Evolutionary conservation across 37 sponge, comb jelly and placozoan species (phyloP), one percentile per base, ranked within the genome.

Genomic region (Chondrosia reniformis): DNA sequence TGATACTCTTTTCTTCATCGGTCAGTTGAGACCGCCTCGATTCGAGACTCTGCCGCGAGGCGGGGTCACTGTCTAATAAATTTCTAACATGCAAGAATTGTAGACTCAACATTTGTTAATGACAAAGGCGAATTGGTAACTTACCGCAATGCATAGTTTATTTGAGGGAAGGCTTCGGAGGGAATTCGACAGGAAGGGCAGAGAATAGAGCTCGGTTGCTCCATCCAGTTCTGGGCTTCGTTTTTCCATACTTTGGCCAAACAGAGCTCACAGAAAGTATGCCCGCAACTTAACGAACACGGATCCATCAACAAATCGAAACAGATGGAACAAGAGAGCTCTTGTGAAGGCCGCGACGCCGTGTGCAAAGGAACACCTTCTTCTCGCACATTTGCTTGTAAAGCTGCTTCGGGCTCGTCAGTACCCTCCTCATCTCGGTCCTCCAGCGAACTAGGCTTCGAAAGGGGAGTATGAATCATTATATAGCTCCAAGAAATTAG

Each of bases 181-280:
- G 92, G 88, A 10, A 76, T 76, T 0, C 89, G 38, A 63, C 92
- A 92, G 40, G 80, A 43, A 30, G 88, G 92, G 67, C 92, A 92
- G 27, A 33, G 73, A 37, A 79, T 55, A 19, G 63, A 32, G 0
- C 28, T 12, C 0, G 79, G 67, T 21, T 42, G 31, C 25, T 19
- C 17, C 0, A 0, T 17, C 13, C 31, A n/a, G 13, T 54, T 84
- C 3, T n/a, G 41, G 2, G 43, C 41, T 27, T 61, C 49, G 37
- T 28, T 84, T 33, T 59, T 63, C 86, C 89, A 87, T 69, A 86
- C 15, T 3, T 24, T 19, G 12, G 89, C 92, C 39, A 92, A 54
- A 46, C 92, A 92, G 39, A 85, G 75, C 31, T 78, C 85, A 74
- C 92, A 92, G 79, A 84, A 92, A 40, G 78, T 92, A 71, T 92